Conservation (phyloP, 2,113 vertebrate genomes). For the Brienomyrus brachyistius region DNA sequence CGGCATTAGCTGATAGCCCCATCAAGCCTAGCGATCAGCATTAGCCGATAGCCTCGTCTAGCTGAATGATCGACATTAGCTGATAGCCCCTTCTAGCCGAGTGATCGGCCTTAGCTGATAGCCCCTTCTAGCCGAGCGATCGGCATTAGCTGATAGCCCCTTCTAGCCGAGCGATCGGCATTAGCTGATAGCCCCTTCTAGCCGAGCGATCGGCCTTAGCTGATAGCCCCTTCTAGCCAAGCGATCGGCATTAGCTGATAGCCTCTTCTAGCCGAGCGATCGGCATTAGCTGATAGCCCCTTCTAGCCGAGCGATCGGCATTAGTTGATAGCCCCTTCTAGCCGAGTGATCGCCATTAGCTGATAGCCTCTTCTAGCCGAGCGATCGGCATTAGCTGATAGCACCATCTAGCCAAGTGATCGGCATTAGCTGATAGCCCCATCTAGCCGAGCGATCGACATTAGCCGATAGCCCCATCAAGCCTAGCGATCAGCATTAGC, state of each 20-base stretch:
- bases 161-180: too few relatives aligned
- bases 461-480: background rate
- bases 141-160: background rate
- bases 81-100: too few relatives aligned
- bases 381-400: background rate
- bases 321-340: too few relatives aligned
- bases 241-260: too few relatives aligned
- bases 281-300: too few relatives aligned
- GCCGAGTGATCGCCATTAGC: too few relatives aligned
- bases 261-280: background rate
- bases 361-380: too few relatives aligned
- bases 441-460: too few relatives aligned
- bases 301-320: background rate
- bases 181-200: background rate
- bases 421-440: too few relatives aligned
- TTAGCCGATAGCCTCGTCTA: background rate
- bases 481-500: background rate
- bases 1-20: too few relatives aligned
- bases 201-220: background rate
- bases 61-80: too few relatives aligned
- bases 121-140: fast-evolving
- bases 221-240: too few relatives aligned
- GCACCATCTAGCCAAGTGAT: background rate
- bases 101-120: background rate
- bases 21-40: fast-evolving